phyloP scores from a whole-genome alignment of 2,888 invertebrate genomes.

The Drosophila putrida region DNA sequence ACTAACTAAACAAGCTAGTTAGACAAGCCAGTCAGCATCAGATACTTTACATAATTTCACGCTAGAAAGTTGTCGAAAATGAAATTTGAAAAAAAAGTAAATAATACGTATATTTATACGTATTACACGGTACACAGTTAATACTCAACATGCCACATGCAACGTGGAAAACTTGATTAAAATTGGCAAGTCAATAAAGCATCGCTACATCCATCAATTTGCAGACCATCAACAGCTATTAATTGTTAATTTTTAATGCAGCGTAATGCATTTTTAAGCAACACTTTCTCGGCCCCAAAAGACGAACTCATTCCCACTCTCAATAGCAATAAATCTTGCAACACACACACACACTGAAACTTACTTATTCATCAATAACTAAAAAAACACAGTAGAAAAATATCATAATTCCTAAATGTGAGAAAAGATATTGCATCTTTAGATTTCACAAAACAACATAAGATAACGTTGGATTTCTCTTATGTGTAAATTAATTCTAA shows the following conservation, averaged over 20 bases:
- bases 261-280: slow-evolving; percentile 70
- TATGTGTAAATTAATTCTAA: no score
- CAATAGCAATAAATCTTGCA: slow-evolving; percentile 18
- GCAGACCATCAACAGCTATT: slow-evolving; percentile 32
- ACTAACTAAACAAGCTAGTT: slow-evolving; percentile 8
- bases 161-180: slow-evolving; percentile 21
- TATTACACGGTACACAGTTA: slow-evolving; percentile 10
- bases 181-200: slow-evolving; percentile 44
- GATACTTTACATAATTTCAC: slow-evolving; percentile 72
- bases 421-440: not conserved
- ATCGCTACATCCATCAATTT: slow-evolving; percentile 8
- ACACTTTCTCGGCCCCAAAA: slow-evolving; percentile 63
- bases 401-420: not conserved
- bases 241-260: slow-evolving; percentile 63
- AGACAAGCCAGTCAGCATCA: slow-evolving; percentile 36
- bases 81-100: slow-evolving; percentile 54
- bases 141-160: slow-evolving; percentile 41
- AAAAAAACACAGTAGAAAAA: not conserved
- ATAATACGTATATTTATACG: slow-evolving; percentile 17
- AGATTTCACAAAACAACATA: not conserved
- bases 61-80: slow-evolving; percentile 78
- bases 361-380: slow-evolving; percentile 1
- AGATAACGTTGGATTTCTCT: not conserved
- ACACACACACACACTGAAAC: not conserved
- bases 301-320: slow-evolving; percentile 40